These are phyloP conservation scores for Babylonia areolata DNA, from an alignment of 1,140 invertebrate species.

Conservation along the genomic window DNA sequence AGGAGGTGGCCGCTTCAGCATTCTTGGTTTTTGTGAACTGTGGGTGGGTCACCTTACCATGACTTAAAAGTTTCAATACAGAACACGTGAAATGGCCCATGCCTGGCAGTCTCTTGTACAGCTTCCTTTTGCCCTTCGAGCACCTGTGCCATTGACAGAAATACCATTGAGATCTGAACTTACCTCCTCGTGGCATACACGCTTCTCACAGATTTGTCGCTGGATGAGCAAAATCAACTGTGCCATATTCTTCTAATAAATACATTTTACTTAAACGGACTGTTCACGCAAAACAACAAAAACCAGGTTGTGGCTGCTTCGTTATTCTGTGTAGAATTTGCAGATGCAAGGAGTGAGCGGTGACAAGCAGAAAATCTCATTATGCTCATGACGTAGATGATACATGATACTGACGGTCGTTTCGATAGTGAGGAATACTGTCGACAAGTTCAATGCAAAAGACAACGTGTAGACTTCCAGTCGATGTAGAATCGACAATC, in stretches of 20 bases:
- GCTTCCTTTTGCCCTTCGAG: not conserved
- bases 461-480: not conserved
- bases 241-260: constrained; percentile 28
- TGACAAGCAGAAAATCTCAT: not conserved
- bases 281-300: not conserved
- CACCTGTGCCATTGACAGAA: not conserved
- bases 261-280: not conserved
- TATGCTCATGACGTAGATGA: constrained; percentile 9
- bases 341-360: not conserved
- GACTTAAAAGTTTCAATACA: too few species aligned
- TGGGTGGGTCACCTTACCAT: too few species aligned
- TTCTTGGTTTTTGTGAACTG: too few species aligned
- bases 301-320: constrained; percentile 20
- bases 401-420: not conserved
- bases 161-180: constrained; percentile 21
- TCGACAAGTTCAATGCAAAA: constrained; percentile 6
- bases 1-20: too few species aligned
- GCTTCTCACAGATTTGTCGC: not conserved
- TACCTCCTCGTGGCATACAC: not conserved
- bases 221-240: not conserved
- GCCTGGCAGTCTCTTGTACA: not conserved
- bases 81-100: too few species aligned
- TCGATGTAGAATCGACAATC: not conserved
- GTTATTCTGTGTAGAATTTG: not conserved
- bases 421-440: not conserved